Percentiles rank a stretch among this genome's conserved stretches.
Conservation (phyloP, 1,140 invertebrate species). For the Cydia splendana region DNA sequence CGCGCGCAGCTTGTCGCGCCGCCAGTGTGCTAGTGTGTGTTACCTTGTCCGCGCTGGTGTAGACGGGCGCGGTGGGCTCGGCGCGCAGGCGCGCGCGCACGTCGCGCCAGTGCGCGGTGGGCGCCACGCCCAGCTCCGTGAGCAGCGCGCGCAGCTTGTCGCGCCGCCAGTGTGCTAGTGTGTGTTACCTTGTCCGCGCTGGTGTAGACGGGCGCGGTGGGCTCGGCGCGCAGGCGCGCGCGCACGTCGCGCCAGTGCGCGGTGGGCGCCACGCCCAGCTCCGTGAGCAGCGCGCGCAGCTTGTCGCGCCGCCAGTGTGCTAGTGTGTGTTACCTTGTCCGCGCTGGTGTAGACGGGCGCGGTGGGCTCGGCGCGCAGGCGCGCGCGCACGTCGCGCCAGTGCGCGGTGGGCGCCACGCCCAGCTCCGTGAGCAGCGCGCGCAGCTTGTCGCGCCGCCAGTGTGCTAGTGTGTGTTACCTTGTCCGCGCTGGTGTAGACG, state of each 20-base stretch:
- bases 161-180: too few species aligned
- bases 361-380: slow-evolving; percentile 94
- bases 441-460: slow-evolving; percentile 97
- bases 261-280: slow-evolving; percentile 85
- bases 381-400: slow-evolving; percentile 96
- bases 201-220: slow-evolving; percentile 93
- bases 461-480: slow-evolving; percentile 82
- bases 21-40: too few species aligned
- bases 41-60: slow-evolving; percentile 92
- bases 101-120: slow-evolving; percentile 96
- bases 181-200: slow-evolving; percentile 87
- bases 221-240: slow-evolving; percentile 94
- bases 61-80: slow-evolving; percentile 94
- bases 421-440: slow-evolving; percentile 89
- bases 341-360: slow-evolving; percentile 93
- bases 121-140: slow-evolving; percentile 84
- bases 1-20: slow-evolving; percentile 95
- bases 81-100: slow-evolving; percentile 94
- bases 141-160: slow-evolving; percentile 95
- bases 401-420: slow-evolving; percentile 86
- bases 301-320: too few species aligned
- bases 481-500: slow-evolving; percentile 93
- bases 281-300: slow-evolving; percentile 91
- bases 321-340: slow-evolving; percentile 85
- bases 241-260: slow-evolving; percentile 96